Conservation (phyloP, 2,113 vertebrate species). For the Thymallus thymallus region DNA sequence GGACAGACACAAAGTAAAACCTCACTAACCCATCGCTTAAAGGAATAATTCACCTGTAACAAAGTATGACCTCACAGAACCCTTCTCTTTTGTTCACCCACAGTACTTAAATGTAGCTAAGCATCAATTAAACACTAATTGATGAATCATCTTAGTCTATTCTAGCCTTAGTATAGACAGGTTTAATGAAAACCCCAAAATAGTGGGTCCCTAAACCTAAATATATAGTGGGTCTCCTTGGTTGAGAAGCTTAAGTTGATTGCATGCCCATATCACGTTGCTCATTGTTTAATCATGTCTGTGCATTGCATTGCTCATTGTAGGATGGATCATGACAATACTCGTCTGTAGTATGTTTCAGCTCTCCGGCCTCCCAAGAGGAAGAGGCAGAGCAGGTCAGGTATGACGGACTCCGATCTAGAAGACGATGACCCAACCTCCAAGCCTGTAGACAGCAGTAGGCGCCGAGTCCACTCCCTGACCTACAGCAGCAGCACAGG, state of each 20-base stretch:
- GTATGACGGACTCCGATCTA: not conserved
- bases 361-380: constrained; percentile 75
- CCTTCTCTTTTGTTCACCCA: no score
- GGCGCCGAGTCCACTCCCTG: constrained; percentile 55
- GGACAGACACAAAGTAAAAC: constrained; percentile 82
- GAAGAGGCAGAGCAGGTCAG: constrained; percentile 12
- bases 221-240: no score
- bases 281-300: not conserved
- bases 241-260: no score
- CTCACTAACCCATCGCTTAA: not conserved
- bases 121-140: no score
- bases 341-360: constrained; percentile 78
- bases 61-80: no score
- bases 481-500: constrained; percentile 20
- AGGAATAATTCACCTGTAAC: not conserved
- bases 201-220: no score
- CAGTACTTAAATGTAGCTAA: no score
- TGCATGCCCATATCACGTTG: no score
- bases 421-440: not conserved
- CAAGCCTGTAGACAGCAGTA: constrained; percentile 7
- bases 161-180: no score
- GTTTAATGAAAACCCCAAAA: no score
- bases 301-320: not conserved
- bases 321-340: not conserved
- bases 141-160: no score